phyloP scores from a whole-genome alignment of 2,888 invertebrate genomes.

The Argyresthia goedartella region DNA sequence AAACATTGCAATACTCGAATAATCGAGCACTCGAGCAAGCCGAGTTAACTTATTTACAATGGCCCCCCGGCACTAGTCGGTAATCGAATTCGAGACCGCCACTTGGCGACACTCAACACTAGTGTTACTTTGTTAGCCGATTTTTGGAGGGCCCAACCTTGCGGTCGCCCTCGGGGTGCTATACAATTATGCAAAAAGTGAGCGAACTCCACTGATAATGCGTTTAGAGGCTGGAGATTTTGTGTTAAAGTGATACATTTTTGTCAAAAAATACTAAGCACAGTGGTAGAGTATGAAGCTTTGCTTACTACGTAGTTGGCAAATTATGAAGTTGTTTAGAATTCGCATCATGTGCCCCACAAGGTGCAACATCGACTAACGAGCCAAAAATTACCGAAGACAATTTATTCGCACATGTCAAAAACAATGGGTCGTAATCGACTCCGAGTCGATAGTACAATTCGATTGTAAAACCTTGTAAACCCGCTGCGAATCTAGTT shows the following conservation, averaged over 20 bases:
- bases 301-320: too few relatives aligned
- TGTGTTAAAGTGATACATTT: too few relatives aligned
- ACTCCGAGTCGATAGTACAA: slow-evolving; percentile 24
- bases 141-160: slow-evolving; percentile 36
- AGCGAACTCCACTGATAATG: slow-evolving; percentile 12
- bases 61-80: slow-evolving; percentile 46
- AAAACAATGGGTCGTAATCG: slow-evolving; percentile 34
- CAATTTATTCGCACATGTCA: slow-evolving; percentile 12
- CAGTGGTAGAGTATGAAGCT: too few relatives aligned
- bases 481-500: slow-evolving; percentile 13
- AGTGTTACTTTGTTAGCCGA: slow-evolving; percentile 66
- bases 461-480: slow-evolving; percentile 34
- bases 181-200: slow-evolving; percentile 44
- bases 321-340: too few relatives aligned
- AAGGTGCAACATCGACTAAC: slow-evolving; percentile 1
- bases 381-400: slow-evolving; percentile 5
- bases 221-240: too few relatives aligned
- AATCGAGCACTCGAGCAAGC: slow-evolving; percentile 56
- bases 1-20: slow-evolving; percentile 34
- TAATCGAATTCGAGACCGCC: slow-evolving; percentile 65
- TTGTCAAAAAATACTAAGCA: too few relatives aligned
- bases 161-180: slow-evolving; percentile 19
- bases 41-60: slow-evolving; percentile 57
- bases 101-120: slow-evolving; percentile 54
- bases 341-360: too few relatives aligned